Conservation (phyloP, 2,888 invertebrate species). For the Cephalotes varians region DNA sequence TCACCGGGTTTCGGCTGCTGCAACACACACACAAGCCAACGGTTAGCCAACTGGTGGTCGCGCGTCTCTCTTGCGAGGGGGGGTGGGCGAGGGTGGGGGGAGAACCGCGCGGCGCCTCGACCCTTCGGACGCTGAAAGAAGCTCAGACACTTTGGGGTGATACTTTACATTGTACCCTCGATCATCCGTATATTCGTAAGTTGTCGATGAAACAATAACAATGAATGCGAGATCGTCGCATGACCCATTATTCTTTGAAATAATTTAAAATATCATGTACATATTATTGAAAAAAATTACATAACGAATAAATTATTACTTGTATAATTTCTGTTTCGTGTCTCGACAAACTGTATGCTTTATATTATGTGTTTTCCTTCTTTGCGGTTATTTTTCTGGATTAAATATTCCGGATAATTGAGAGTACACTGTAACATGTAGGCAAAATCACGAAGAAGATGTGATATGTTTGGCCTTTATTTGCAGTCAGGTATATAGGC, state of each 20-base stretch:
- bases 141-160: slow-evolving; percentile 43
- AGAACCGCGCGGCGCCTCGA: slow-evolving; percentile 37
- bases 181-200: not conserved
- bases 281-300: not conserved
- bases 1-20: slow-evolving; percentile 87
- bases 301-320: not conserved
- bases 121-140: slow-evolving; percentile 51
- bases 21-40: slow-evolving; percentile 84
- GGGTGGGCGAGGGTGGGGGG: slow-evolving; percentile 63
- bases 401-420: not conserved
- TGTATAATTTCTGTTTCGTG: not conserved
- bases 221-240: not conserved
- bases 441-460: slow-evolving; percentile 32
- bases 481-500: slow-evolving; percentile 38
- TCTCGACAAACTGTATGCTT: not conserved
- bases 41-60: slow-evolving; percentile 71
- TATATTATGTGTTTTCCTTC: not conserved
- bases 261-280: too few species aligned
- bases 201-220: not conserved
- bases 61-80: slow-evolving; percentile 39
- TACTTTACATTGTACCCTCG: slow-evolving; percentile 28
- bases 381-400: not conserved
- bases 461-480: slow-evolving; percentile 55
- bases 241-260: not conserved
- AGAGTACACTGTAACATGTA: slow-evolving; percentile 38